Percentiles rank a stretch among this genome's conserved stretches.
These are phyloP conservation scores for Falco biarmicus DNA, from an alignment of 2,797 vertebrate species.

Conservation along the genomic window DNA sequence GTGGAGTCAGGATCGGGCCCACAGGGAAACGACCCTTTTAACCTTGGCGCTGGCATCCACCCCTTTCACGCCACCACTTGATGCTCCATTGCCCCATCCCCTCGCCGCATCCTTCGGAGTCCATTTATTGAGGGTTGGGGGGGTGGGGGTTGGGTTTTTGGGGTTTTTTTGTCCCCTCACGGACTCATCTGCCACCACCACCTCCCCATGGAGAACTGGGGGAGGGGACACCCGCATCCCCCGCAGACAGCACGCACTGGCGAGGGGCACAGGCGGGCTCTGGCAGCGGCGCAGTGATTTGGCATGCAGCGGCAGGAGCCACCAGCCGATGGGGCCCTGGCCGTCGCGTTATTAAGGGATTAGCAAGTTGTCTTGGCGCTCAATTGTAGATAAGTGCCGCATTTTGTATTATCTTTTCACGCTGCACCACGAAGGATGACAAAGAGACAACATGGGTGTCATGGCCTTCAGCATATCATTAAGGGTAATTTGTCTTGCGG, in stretches of 20 bases:
- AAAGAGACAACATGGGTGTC: conserved; percentile 75
- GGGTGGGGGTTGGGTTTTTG: no score
- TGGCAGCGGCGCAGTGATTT: conserved; percentile 40
- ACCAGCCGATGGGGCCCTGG: conserved; percentile 65
- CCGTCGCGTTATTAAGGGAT: conserved; percentile 78
- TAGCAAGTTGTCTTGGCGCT: conserved; percentile 75
- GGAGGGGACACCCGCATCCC: background rate
- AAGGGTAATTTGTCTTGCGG: conserved; percentile 74
- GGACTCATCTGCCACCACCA: rapidly evolving
- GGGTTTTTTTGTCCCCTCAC: rapidly evolving
- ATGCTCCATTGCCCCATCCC: rapidly evolving
- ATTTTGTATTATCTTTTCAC: conserved; percentile 75
- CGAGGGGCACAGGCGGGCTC: background rate
- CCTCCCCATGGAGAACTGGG: background rate
- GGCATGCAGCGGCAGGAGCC: conserved; percentile 56
- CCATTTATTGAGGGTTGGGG: background rate
- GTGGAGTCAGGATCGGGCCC: background rate
- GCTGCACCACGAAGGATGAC: conserved; percentile 69
- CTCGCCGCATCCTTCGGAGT: background rate
- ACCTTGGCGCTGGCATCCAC: rapidly evolving
- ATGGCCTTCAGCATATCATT: conserved; percentile 77
- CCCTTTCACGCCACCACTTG: rapidly evolving
- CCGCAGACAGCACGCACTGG: background rate
- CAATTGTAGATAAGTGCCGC: conserved; percentile 78
- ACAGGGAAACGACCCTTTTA: rapidly evolving